Percentiles rank a stretch among this genome's conserved stretches.
phyloP scores from a whole-genome alignment of 2,888 invertebrate genomes.

The Lepas anatifera region DNA sequence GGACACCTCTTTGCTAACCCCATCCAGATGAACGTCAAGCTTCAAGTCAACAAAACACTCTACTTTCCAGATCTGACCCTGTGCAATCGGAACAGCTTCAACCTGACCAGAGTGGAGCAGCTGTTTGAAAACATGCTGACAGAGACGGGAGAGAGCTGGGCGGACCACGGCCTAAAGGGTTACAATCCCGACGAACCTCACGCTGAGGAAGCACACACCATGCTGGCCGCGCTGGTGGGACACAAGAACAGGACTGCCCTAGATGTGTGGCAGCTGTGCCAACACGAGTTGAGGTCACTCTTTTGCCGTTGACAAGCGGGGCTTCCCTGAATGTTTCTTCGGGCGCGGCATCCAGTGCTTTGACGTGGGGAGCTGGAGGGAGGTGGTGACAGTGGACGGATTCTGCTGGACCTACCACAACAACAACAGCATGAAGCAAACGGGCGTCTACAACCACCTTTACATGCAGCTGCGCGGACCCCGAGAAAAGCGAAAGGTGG shows the following conservation, averaged over 20 bases:
- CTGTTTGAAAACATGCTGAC: neutral
- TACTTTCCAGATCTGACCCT: neutral
- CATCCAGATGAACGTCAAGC: conserved; percentile 8
- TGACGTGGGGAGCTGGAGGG: neutral
- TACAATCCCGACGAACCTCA: neutral
- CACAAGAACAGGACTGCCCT: neutral
- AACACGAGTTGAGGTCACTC: neutral
- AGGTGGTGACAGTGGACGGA: conserved; percentile 5
- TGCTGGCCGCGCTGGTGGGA: neutral
- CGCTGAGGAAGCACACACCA: neutral
- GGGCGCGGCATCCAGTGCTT: neutral
- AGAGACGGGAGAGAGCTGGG: neutral
- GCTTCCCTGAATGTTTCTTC: neutral
- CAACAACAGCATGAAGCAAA: conserved; percentile 8
- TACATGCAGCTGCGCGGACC: neutral
- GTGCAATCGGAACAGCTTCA: neutral
- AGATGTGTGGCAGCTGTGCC: neutral
- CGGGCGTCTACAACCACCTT: neutral
- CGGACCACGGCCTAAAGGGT: neutral
- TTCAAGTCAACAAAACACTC: neutral
- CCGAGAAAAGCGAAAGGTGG: neutral
- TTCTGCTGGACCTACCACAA: conserved; percentile 1
- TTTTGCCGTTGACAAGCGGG: neutral
- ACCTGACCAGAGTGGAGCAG: neutral
- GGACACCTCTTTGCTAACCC: conserved; percentile 5